A percentile compares a stretch with the other conserved stretches of the same genome.
phyloP scores from a whole-genome alignment of 2,113 vertebrate genomes.

The Syrrhaptes paradoxus region DNA sequence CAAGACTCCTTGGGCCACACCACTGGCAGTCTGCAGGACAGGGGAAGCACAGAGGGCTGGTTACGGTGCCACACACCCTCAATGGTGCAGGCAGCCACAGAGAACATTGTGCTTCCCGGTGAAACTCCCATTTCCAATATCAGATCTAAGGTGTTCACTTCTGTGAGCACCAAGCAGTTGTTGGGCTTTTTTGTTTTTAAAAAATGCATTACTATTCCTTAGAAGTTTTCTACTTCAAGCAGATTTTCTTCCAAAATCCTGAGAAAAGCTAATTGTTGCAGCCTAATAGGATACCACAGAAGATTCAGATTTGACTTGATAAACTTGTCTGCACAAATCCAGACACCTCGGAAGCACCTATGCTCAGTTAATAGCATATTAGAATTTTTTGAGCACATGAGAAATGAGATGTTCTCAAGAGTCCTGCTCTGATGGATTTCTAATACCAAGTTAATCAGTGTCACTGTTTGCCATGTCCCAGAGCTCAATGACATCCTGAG shows the following conservation, averaged over 20 bases:
- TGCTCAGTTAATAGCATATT: background rate
- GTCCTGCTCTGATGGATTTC: background rate
- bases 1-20: background rate
- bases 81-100: background rate
- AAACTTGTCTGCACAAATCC: background rate
- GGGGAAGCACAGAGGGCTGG: too few species aligned
- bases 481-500: background rate
- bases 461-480: background rate
- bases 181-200: too few species aligned
- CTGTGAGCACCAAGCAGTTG: background rate
- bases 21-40: accelerated
- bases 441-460: background rate
- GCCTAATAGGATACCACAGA: background rate
- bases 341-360: background rate
- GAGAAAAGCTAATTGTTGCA: background rate
- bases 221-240: background rate
- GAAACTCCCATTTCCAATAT: background rate
- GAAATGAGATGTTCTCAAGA: background rate
- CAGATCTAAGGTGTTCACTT: background rate
- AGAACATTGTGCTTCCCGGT: accelerated
- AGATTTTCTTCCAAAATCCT: background rate
- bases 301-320: background rate
- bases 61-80: background rate
- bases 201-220: background rate
- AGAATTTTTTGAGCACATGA: background rate